Base-by-base conservation (phyloP, 2,888 invertebrate species). In the Philonicus albiceps region DNA sequence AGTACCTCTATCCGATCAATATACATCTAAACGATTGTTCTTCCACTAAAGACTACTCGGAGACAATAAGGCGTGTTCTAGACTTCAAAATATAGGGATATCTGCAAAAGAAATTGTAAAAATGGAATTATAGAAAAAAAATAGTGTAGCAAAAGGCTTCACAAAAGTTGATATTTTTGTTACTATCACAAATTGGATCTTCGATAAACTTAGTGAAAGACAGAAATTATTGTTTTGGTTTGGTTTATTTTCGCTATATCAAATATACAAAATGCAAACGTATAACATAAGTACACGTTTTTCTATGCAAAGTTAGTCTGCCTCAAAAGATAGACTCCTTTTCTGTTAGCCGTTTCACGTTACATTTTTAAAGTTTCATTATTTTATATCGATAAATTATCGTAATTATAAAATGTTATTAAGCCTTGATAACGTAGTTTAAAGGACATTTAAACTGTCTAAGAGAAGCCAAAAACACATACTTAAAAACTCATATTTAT, bases 181-280 rank as follows among this genome's bases (percentile, higher is more conserved):
- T 37, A 37, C 8, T 37, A 37, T 37, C 11, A 37, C 11, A 7
- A 11, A 11, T 37, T 11, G 13, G 3, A 13, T 19, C 19, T 64
- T 64, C 11, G 6, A 2, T 11, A 13, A 80, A 64, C 16, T 27
- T 27, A 43, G 27, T 74, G 8, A 73, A 74, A 43, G 16, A 31
- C 34, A 43, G 16, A 43, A 19, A 19, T 34, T 27, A 1, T 19
- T 31, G 34, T 74, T 74, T 34, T 74, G 4, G 19, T 74, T 74
- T 74, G 31, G 13, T 34, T 74, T 74, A 34, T 74, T 34, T 74
- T 34, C 31, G 74, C 74, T 74, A 74, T 74, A 74, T 74, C 74
- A 74, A 74, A 74, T 74, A 74, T 74, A 74, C 74, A 74, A 74
- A 74, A 74, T 34, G 74, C 74, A 37, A 27, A 74, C 37, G 37